phyloP scores from a whole-genome alignment of 35 echinoderm and acorn worm species.

The Stichopus chloronotus region DNA sequence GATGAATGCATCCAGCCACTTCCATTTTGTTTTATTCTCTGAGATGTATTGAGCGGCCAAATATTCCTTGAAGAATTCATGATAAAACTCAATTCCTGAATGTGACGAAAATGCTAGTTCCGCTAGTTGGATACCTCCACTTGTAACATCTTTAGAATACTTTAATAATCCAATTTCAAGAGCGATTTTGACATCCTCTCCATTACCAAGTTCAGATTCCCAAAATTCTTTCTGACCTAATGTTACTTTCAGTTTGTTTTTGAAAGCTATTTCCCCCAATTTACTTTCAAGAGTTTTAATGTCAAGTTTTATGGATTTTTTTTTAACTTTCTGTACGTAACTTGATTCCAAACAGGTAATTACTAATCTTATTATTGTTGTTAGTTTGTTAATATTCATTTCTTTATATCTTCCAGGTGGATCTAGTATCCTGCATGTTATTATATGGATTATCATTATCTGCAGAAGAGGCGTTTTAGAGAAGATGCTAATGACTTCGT shows the following conservation, averaged over 20 bases:
- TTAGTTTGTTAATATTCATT: too few relatives aligned
- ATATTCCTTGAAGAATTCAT: conserved; percentile 5
- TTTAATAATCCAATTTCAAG: neutral
- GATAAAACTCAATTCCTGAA: conserved; percentile 7
- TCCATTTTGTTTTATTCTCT: too few relatives aligned
- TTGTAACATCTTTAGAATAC: neutral
- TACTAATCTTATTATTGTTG: neutral
- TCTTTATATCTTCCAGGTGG: too few relatives aligned
- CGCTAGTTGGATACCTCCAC: neutral
- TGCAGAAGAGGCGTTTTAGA: too few relatives aligned
- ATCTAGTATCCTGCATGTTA: too few relatives aligned
- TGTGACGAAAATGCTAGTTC: conserved; percentile 13
- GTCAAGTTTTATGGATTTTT: neutral
- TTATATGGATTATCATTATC: too few relatives aligned
- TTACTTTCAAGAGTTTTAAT: neutral
- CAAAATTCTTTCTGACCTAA: too few relatives aligned
- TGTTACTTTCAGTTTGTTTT: too few relatives aligned
- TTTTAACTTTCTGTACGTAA: conserved; percentile 6
- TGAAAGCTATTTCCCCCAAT: too few relatives aligned
- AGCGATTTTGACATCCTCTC: neutral
- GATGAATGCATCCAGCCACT: too few relatives aligned
- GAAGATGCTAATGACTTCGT: neutral
- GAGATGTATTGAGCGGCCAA: neutral
- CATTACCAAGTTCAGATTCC: neutral
- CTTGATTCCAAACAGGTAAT: neutral